These are phyloP conservation scores for Neodiprion virginianus DNA, from an alignment of 1,140 invertebrate genomes.

Conservation along the genomic window DNA sequence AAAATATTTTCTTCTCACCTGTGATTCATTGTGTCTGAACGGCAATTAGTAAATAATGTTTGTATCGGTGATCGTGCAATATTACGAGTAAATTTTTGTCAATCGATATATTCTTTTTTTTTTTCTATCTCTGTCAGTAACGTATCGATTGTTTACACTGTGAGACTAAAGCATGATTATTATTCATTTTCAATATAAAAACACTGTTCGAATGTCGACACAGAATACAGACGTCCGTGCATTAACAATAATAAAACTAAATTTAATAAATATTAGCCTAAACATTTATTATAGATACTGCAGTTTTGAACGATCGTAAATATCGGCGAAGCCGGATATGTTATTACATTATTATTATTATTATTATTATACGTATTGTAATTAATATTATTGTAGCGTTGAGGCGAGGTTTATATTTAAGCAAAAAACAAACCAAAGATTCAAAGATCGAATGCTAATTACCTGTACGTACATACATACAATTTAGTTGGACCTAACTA, in stretches of 20 bases:
- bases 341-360: too few species aligned
- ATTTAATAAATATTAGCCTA: too few species aligned
- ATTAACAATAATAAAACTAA: constrained; percentile 38
- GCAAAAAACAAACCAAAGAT: too few species aligned
- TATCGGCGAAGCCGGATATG: too few species aligned
- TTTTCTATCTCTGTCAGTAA: neutral
- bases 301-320: too few species aligned
- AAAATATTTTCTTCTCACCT: constrained; percentile 43
- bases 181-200: neutral
- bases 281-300: too few species aligned
- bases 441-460: too few species aligned
- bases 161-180: constrained; percentile 10
- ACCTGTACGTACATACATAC: too few species aligned
- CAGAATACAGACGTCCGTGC: constrained; percentile 33
- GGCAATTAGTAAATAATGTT: constrained; percentile 8
- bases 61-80: constrained; percentile 40
- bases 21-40: constrained; percentile 37
- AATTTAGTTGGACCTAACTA: too few species aligned
- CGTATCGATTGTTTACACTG: neutral
- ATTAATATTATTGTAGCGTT: too few species aligned
- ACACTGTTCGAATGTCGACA: neutral
- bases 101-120: neutral
- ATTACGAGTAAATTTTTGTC: constrained; percentile 33
- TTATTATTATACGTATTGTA: too few species aligned
- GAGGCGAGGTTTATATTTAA: too few species aligned